phyloP scores from a whole-genome alignment of 92 coral and sea anemone genomes.

The Montipora capitata region DNA sequence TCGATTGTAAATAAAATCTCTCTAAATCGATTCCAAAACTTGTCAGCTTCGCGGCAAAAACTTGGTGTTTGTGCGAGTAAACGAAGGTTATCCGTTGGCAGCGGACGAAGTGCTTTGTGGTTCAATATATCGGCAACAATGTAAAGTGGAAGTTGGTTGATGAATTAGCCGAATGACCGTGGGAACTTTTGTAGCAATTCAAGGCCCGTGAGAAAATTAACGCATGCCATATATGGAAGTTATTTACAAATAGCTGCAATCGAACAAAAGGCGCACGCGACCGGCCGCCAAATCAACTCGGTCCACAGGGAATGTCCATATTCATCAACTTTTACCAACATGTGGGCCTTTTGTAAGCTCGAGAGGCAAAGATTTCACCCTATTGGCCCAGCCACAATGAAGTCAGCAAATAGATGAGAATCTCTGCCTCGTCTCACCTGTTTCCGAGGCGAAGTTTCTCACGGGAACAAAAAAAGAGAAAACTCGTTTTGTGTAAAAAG shows the following conservation, averaged over 20 bases:
- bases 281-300: constrained; percentile 80
- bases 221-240: constrained; percentile 94
- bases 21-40: constrained; percentile 1
- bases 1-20: constrained; percentile 7
- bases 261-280: constrained; percentile 96
- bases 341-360: constrained; percentile 86
- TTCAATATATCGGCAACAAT: constrained; percentile 83
- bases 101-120: constrained; percentile 53
- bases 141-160: constrained; percentile 73
- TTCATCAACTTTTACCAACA: constrained; percentile 80
- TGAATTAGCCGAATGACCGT: constrained; percentile 87
- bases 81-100: constrained; percentile 71
- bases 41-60: background rate
- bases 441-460: constrained; percentile 79
- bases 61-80: constrained; percentile 5
- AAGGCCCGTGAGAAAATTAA: constrained; percentile 98
- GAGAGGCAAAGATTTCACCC: constrained; percentile 50
- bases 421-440: constrained; percentile 84
- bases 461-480: constrained; percentile 80
- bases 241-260: constrained; percentile 84
- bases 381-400: constrained; percentile 84
- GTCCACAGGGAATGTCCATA: constrained; percentile 68
- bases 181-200: constrained; percentile 97
- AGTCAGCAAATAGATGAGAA: constrained; percentile 72
- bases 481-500: constrained; percentile 24